Evolutionary conservation across 2,888 invertebrate genomes (phyloP).

Genomic region (Aleiodes leptofemur): DNA sequence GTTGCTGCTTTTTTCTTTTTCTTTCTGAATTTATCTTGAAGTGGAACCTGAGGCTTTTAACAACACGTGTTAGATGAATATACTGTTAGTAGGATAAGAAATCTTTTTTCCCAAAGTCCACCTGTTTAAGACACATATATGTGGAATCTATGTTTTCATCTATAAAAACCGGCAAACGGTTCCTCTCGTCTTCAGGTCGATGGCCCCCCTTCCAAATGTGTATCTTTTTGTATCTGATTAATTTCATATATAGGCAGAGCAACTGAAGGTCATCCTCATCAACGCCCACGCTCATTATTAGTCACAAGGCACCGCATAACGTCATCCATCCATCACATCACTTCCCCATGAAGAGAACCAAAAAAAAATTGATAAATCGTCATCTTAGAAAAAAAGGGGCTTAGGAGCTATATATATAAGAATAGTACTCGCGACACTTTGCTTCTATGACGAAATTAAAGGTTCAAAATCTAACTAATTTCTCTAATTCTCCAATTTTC

Average conservation of each 20-base stretch:
- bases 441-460: too few species aligned
- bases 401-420: too few species aligned
- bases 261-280: conserved; percentile 1
- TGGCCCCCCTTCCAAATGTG: conserved; percentile 1
- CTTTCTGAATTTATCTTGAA: too few species aligned
- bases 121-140: not conserved
- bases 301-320: not conserved
- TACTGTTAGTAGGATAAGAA: not conserved
- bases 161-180: conserved; percentile 11
- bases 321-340: not conserved
- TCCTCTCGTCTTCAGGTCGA: not conserved
- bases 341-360: not conserved
- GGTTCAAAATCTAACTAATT: not conserved
- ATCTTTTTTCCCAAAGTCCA: conserved; percentile 11
- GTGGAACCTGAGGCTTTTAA: too few species aligned
- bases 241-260: conserved; percentile 17
- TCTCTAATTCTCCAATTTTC: not conserved
- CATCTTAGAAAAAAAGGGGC: too few species aligned
- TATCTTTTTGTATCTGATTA: not conserved
- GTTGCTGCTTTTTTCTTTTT: too few species aligned
- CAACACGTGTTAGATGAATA: too few species aligned
- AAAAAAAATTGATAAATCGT: conserved; percentile 11
- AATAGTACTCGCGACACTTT: too few species aligned
- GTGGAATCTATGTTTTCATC: not conserved
- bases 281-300: conserved; percentile 18